Percentiles rank a stretch among this genome's conserved stretches.
Evolutionary conservation across 2,113 vertebrate genomes (phyloP).

Genomic region (Puffinus mauretanicus): DNA sequence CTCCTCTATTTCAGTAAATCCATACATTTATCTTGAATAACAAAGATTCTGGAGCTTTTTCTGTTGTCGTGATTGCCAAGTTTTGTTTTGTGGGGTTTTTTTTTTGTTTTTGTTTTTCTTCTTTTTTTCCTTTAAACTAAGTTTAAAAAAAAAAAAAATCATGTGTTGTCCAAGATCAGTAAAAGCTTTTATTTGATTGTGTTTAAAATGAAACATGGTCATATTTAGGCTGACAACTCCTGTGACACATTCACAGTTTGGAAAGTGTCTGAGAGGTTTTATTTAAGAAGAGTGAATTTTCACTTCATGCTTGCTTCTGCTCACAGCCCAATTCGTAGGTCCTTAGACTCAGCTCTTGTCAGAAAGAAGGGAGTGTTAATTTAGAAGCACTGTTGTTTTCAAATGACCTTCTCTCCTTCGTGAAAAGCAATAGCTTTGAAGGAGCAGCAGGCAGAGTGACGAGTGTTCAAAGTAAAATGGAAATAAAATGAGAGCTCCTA

Average conservation of each 20-base stretch:
- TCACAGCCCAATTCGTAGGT: not conserved
- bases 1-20: not conserved
- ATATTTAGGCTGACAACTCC: not conserved
- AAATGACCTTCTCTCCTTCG: not conserved
- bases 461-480: not conserved
- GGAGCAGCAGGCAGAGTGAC: not conserved
- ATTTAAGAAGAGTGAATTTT: not conserved
- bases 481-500: not conserved
- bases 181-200: not conserved
- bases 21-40: not conserved
- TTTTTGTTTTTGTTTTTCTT: not conserved
- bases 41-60: not conserved
- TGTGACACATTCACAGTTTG: not conserved
- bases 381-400: not conserved
- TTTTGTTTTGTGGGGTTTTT: too few species aligned
- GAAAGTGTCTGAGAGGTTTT: not conserved
- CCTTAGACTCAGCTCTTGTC: not conserved
- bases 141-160: not conserved
- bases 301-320: not conserved
- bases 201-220: not conserved
- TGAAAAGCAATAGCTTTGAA: not conserved
- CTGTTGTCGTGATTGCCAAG: not conserved
- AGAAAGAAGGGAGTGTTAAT: not conserved
- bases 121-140: not conserved
- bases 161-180: not conserved